Evolutionary conservation across 2,797 vertebrate genomes (phyloP), one percentile per base, ranked within the genome.

Genomic region (Paguma larvata): DNA sequence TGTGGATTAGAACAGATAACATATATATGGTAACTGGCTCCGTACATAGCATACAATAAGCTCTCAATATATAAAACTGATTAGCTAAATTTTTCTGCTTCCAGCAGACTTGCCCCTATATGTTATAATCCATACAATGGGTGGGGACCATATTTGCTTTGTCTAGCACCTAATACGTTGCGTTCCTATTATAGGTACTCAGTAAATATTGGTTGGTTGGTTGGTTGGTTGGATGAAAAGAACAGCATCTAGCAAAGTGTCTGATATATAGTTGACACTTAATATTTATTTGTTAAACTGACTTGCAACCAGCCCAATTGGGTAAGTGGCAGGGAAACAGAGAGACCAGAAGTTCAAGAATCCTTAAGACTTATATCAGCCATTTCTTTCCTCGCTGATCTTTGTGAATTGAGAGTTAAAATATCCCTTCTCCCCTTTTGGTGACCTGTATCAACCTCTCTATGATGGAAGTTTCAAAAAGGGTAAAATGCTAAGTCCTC

Each of bases 401-500:
- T 94, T 94, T 78, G 65, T 79, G n/a, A 96, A 62, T 44, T 72
- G 34, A 94, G 46, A 79, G 72, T 85, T 85, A 56, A 56, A 30
- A 85, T 89, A 96, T 67, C 23, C 70, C 53, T 27, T 85, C 18
- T 95, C 62, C 44, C 4, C 27, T 91, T 82, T 87, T 93, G 93
- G 32, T 79, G 87, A 90, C 78, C 59, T 94, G 44, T 48, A 73
- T 73, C 18, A 80, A n/a, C 19, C 7, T 92, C 15, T 91, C 2
- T 15, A 91, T 94, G 95, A 91, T 70, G 67, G 25, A 97, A 82
- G 38, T 70, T 95, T 90, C 92, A 95, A 70, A 95, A 83, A 82
- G n/a, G 7, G 85, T 92, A 30, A 94, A 62, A 89, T 72, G 5
- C 30, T 93, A 93, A 87, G 19, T 82, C 5, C 16, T 92, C 92